Evolutionary conservation across 2,888 invertebrate species (phyloP).

Genomic region (Ypsolopha scabrella): DNA sequence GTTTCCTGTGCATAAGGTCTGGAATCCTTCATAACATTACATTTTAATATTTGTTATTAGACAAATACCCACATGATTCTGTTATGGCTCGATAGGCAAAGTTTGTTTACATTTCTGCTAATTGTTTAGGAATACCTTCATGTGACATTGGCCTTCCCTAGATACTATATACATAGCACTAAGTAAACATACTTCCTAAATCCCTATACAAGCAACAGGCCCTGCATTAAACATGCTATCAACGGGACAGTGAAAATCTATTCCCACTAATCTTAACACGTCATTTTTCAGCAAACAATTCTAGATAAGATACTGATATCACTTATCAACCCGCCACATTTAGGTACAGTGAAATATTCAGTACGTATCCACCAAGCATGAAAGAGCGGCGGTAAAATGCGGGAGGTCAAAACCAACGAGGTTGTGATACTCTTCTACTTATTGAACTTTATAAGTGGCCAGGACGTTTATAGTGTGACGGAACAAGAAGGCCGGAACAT

Average conservation of each 20-base stretch:
- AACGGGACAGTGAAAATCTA: not conserved
- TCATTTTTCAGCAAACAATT: constrained; percentile 3
- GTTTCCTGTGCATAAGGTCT: not conserved
- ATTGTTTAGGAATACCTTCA: not conserved
- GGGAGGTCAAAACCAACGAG: not conserved
- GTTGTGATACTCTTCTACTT: constrained; percentile 32
- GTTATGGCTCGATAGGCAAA: not conserved
- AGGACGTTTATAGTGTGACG: constrained; percentile 24
- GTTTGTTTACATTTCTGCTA: not conserved
- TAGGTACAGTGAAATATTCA: not conserved
- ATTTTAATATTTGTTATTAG: no score
- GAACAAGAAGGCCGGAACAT: constrained; percentile 30
- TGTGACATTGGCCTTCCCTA: not conserved
- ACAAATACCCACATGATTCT: not conserved
- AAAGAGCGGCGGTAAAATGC: not conserved
- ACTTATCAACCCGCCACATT: not conserved
- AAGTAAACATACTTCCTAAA: not conserved
- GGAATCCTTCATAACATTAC: no score
- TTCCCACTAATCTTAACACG: not conserved
- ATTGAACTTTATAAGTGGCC: constrained; percentile 23
- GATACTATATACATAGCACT: not conserved
- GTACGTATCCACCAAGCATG: not conserved
- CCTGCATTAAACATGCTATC: not conserved
- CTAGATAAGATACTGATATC: not conserved
- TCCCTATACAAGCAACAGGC: not conserved